Evolutionary conservation across 2,888 invertebrate species (phyloP), one percentile per base, ranked within the genome.

Genomic region (Apeira syringaria): DNA sequence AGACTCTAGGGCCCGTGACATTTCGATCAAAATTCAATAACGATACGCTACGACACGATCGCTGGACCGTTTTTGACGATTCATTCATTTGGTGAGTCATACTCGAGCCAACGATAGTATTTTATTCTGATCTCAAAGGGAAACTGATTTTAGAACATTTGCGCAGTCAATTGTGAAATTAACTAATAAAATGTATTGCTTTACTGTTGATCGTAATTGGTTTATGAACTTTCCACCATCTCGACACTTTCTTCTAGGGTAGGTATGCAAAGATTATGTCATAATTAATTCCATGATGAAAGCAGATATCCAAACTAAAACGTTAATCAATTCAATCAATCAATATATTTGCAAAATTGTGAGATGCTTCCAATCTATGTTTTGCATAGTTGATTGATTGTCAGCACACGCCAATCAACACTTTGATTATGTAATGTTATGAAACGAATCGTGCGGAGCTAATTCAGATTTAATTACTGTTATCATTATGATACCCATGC

Each of bases 391-490:
- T 47, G 36, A 50, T 49, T 50, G 40, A 44, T 42, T n/a, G n/a
- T n/a, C n/a, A 42, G 26, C n/a, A n/a, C n/a, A 15, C 26, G 30
- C 44, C 44, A 48, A 52, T 54, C 32, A 44, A 36, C 34, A 45
- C 32, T 29, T 30, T 26, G 34, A 31, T 25, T 11, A 11, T 11
- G 0, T 3, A 5, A 11, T 26, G 6, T 26, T 11, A 26, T 3
- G 26, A 4, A 26, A 10, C 26, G 5, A 11, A 26, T 6, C 10
- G 26, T 26, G 26, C 11, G 5, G 6, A 11, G 9, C 35, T 5
- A n/a, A 32, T 35, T 10, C 12, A 18, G 12, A 18, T 24, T 17
- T n/a, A 10, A 35, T 39, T 39, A 15, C 33, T 24, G 20, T 20
- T 20, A 20, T 7, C 15, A 20, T 20, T 20, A 2, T 7, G 7